A percentile compares a stretch with the other conserved stretches of the same genome.
phyloP scores from a whole-genome alignment of 2,113 vertebrate species.

The Vimba vimba region DNA sequence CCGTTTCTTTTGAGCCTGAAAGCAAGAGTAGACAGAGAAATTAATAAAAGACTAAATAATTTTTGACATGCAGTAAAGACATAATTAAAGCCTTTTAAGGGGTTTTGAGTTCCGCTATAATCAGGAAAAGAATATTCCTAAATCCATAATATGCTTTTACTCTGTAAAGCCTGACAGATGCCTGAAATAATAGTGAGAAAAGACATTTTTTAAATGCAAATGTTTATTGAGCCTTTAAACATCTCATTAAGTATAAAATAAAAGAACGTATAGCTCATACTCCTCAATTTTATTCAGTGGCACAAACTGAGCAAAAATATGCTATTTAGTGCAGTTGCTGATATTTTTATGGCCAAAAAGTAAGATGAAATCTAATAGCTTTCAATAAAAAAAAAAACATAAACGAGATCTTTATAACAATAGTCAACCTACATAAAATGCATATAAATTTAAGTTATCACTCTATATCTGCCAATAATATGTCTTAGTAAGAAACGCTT shows the following conservation, averaged over 20 bases:
- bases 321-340: neutral
- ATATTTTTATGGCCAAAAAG: neutral
- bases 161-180: neutral
- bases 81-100: no score
- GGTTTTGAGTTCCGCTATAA: neutral
- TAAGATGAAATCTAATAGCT: neutral
- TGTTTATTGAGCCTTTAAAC: neutral
- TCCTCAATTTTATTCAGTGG: no score
- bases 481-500: neutral
- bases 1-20: conserved; percentile 46
- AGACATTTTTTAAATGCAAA: neutral
- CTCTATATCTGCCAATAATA: neutral
- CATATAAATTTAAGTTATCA: neutral
- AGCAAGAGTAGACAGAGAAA: neutral
- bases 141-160: neutral
- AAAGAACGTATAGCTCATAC: neutral
- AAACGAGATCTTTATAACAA: neutral
- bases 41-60: neutral
- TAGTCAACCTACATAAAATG: neutral
- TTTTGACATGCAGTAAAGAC: neutral
- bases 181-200: neutral
- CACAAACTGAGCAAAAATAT: neutral
- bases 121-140: neutral
- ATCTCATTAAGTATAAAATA: neutral
- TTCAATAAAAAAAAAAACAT: neutral